These are phyloP conservation scores for Platycheirus albimanus DNA, from an alignment of 2,888 invertebrate species.

Conservation along the genomic window DNA sequence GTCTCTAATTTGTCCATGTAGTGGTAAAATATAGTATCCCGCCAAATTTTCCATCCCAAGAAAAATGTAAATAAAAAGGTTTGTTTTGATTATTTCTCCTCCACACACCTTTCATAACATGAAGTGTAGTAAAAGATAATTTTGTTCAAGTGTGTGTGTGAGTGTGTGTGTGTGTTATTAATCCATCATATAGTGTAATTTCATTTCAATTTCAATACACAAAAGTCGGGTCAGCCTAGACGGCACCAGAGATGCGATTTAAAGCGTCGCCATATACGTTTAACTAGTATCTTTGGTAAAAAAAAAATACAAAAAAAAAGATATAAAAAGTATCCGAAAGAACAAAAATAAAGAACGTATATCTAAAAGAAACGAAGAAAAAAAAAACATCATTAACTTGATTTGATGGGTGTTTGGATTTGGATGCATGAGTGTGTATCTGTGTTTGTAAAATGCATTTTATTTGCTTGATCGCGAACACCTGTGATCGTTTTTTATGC, in stretches of 20 bases:
- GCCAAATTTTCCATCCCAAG: slow-evolving; percentile 56
- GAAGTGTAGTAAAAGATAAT: not conserved
- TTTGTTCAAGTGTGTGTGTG: not conserved
- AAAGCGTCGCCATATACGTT: slow-evolving; percentile 72
- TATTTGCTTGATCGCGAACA: slow-evolving; percentile 76
- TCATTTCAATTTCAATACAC: slow-evolving; percentile 71
- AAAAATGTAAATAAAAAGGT: slow-evolving; percentile 57
- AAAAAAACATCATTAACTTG: slow-evolving; percentile 64
- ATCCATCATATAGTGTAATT: slow-evolving; percentile 59
- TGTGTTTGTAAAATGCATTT: slow-evolving; percentile 35
- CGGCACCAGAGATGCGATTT: slow-evolving; percentile 74
- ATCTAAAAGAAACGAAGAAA: slow-evolving; percentile 3
- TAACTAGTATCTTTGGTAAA: slow-evolving; percentile 53
- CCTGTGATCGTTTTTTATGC: slow-evolving; percentile 76
- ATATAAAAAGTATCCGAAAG: too few species aligned
- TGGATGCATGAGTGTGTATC: slow-evolving; percentile 44
- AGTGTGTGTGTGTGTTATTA: slow-evolving; percentile 21
- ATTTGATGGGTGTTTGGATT: slow-evolving; percentile 71
- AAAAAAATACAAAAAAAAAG: slow-evolving; percentile 10
- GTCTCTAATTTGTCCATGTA: not conserved
- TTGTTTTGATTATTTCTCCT: slow-evolving; percentile 72
- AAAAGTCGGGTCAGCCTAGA: slow-evolving; percentile 72
- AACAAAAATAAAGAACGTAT: slow-evolving; percentile 48
- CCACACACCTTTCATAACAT: slow-evolving; percentile 71
- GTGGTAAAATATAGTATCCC: slow-evolving; percentile 54